Conservation (phyloP, 2,113 vertebrate genomes). For the Petromus typicus region DNA sequence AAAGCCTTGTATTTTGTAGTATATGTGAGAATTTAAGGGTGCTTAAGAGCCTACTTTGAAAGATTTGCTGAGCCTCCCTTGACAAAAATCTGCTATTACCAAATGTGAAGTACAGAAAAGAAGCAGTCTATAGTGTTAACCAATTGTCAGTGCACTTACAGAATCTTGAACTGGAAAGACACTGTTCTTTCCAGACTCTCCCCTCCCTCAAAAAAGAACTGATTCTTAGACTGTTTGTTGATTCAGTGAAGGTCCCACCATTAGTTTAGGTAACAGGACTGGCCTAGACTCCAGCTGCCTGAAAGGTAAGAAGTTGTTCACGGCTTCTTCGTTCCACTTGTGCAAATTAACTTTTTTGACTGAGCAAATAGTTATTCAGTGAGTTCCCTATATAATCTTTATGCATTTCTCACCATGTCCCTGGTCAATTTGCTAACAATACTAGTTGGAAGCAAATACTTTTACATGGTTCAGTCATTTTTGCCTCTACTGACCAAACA, state of each 20-base stretch:
- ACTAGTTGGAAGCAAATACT: background rate
- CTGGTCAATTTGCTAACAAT: background rate
- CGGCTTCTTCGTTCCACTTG: background rate
- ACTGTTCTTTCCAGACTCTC: too few species aligned
- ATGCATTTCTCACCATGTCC: background rate
- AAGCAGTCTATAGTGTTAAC: background rate
- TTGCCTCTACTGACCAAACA: background rate
- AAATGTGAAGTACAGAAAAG: background rate
- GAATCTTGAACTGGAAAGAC: background rate
- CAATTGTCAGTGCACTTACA: background rate
- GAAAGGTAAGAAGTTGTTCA: background rate
- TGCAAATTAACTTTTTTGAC: background rate
- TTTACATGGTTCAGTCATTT: background rate
- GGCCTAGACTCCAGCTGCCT: background rate
- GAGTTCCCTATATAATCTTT: background rate
- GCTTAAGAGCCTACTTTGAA: slow-evolving; percentile 66
- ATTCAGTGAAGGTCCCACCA: background rate
- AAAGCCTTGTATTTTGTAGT: slow-evolving; percentile 63
- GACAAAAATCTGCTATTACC: background rate
- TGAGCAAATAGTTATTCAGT: background rate
- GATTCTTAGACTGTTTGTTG: background rate
- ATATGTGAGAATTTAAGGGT: slow-evolving; percentile 58
- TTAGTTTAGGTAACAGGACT: background rate
- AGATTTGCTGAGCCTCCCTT: slow-evolving; percentile 65
- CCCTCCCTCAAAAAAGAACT: background rate